phyloP scores from a whole-genome alignment of 2,797 vertebrate species.

The Bryconaethiops microstoma region DNA sequence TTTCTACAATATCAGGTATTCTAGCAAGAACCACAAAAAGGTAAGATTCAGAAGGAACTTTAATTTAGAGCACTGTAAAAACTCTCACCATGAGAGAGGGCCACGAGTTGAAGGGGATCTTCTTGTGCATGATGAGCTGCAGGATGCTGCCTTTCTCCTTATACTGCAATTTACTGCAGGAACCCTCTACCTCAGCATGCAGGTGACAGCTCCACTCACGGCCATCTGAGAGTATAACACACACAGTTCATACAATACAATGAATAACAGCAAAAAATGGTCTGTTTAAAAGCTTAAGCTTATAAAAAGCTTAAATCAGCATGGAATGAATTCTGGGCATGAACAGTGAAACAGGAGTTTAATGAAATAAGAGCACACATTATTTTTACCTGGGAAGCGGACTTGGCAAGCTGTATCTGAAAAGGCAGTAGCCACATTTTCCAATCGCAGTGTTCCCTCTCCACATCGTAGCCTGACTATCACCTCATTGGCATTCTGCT shows the following conservation, averaged over 20 bases:
- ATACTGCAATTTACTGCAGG: constrained; percentile 90
- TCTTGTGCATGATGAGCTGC: constrained; percentile 91
- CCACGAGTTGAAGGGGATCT: constrained; percentile 94
- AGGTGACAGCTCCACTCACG: constrained; percentile 91
- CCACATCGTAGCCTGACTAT: constrained; percentile 89
- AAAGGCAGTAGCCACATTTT: constrained; percentile 86
- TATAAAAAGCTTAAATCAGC: background rate
- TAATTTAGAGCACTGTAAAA: background rate
- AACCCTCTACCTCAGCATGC: constrained; percentile 92
- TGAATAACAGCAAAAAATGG: background rate
- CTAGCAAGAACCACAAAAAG: too few relatives aligned
- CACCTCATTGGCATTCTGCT: constrained; percentile 91
- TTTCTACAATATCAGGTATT: too few relatives aligned
- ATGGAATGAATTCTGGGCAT: background rate
- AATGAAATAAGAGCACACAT: background rate
- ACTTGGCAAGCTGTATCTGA: constrained; percentile 89
- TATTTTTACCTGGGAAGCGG: constrained; percentile 78
- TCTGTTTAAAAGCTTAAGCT: background rate
- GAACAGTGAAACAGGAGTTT: background rate
- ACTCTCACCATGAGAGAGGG: constrained; percentile 85
- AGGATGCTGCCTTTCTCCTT: constrained; percentile 89
- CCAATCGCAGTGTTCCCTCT: constrained; percentile 76
- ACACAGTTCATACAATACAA: background rate
- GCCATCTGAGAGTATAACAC: constrained; percentile 77
- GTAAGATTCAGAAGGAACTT: too few relatives aligned